Base-by-base conservation (phyloP, 2,113 vertebrate genomes). In the Neomonachus schauinslandi region DNA sequence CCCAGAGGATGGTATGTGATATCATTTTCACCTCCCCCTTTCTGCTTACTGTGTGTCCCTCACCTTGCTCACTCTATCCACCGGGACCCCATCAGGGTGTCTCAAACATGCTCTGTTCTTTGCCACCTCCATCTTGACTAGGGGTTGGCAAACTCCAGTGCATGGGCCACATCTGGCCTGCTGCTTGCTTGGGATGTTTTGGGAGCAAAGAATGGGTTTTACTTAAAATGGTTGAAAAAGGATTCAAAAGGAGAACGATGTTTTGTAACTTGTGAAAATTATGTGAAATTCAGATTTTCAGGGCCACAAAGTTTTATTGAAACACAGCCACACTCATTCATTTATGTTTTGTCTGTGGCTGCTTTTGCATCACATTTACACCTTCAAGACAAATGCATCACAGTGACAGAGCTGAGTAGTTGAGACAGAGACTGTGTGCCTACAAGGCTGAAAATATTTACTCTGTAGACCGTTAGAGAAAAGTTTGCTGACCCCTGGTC, bases 201-300 rank as follows among this genome's bases (percentile, higher is more conserved):
- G 49, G 55, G 16, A 82, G 39, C 49, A 74, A 77, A 55, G 14
- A 87, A 63, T 79, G 31, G 9, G 1, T 63, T 95, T 91, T 33
- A 83, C 76, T 93, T 65, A 57, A 89, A 53, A 59, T 85, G 39
- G 26, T 26, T 88, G 33, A 63, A 36, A 15, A 81, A 81, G 63
- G 21, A 80, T 67, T 89, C 22, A 46, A 89, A 85, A 57, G 63
- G 53, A 84, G 46, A 76, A 26, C 39, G 7, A 33, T 51, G 51
- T 61, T 94, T 94, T 72, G 65, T 85, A 36, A 96, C n/a, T 24
- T 39, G 39, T 89, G n/a, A 89, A 79, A 74, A 82, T 86, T 71
- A 46, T 33, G 24, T 59, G 77, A 96, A 86, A 55, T 49, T 91
- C 57, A 77, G 26, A 53, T n/a, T 79, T 82, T 51, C 31, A 8